Evolutionary conservation across 2,797 vertebrate genomes (phyloP).

Genomic region (Novumbra hubbsi): DNA sequence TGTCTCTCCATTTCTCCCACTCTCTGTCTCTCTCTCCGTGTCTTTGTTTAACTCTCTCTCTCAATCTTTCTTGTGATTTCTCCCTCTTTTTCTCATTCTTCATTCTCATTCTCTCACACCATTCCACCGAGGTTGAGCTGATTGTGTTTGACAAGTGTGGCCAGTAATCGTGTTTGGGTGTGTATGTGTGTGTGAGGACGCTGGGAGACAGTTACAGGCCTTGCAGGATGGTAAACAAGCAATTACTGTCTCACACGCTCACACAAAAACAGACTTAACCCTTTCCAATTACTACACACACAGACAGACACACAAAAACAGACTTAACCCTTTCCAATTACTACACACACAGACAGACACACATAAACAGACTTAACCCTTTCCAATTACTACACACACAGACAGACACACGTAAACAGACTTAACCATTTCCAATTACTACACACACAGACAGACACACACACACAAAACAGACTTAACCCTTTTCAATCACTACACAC

Average conservation of each 20-base stretch:
- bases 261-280: too few relatives aligned
- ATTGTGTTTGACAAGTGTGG: conserved; percentile 20
- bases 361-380: not conserved
- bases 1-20: too few relatives aligned
- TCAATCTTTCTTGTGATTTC: not conserved
- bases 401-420: too few relatives aligned
- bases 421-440: too few relatives aligned
- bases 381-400: too few relatives aligned
- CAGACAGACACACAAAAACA: conserved; percentile 54
- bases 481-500: too few relatives aligned
- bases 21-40: conserved; percentile 2
- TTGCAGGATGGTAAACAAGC: conserved; percentile 18
- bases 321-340: too few relatives aligned
- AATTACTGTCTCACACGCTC: conserved; percentile 17
- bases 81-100: not conserved
- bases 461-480: conserved; percentile 56
- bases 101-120: not conserved
- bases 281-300: too few relatives aligned
- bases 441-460: conserved; percentile 33
- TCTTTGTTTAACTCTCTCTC: not conserved
- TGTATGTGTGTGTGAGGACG: conserved; percentile 2
- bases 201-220: conserved; percentile 1
- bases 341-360: conserved; percentile 44
- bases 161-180: too few relatives aligned
- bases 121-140: not conserved